Evolutionary conservation across 2,113 vertebrate species (phyloP), one percentile per base, ranked within the genome.

Genomic region (Thunnus thynnus): DNA sequence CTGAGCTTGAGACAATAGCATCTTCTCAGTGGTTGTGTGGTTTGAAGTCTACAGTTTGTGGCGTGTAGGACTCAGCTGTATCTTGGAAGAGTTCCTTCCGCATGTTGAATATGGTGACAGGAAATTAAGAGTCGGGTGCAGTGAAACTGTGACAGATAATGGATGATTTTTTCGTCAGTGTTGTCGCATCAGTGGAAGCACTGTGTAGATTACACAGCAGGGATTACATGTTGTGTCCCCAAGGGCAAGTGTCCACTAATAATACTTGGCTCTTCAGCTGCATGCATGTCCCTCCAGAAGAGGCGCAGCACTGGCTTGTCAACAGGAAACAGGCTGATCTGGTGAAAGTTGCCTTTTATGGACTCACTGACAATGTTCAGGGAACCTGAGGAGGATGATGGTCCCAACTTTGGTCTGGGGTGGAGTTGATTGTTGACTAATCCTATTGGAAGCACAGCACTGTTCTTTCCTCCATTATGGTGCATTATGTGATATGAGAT

Each of bases 291-390:
- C 48, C 55, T 54, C 41, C 55, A 74, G 61, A 52, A 80, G 75
- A 83, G 71, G 36, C 52, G 12, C 47, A 47, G 60, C 44, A 10
- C 62, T 54, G 80, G 51, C 75, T 83, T 57, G 81, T 89, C 83
- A 85, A 83, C 86, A 89, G 88, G 86, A 91, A 88, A 78, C 78
- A 64, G 62, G 65, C 56, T 58, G 78, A 80, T 85, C 52, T 80
- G 57, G 68, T 54, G 50, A 77, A 51, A 60, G 77, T 83, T 84
- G 60, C 87, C 86, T 88, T 88, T 84, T 89, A 86, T 88, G 86
- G 87, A 81, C 79, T 85, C 60, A 55, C 65, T 78, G 50, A 84
- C 71, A 69, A 64, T 48, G 30, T 60, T 46, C 20, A 50, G 63
- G 72, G 60, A 80, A 85, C 82, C 75, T 61, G 78, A 84, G 74